These are phyloP conservation scores for Mythimna loreyi DNA, from an alignment of 2,888 invertebrate species.

Conservation along the genomic window DNA sequence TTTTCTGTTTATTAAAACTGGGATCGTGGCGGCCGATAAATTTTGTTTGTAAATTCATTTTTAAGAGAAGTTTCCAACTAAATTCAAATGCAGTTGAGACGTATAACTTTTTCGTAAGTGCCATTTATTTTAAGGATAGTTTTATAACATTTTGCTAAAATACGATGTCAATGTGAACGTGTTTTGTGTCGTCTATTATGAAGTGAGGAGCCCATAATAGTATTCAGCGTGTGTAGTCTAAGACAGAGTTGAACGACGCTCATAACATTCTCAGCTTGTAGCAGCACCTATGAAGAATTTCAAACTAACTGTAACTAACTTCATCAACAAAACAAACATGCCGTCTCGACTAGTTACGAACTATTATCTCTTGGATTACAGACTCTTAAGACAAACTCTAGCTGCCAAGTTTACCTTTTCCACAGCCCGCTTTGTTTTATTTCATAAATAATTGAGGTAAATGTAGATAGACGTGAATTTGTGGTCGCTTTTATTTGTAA, in stretches of 20 bases:
- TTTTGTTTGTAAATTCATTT: conserved; percentile 46
- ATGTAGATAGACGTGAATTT: conserved; percentile 34
- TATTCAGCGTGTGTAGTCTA: conserved; percentile 56
- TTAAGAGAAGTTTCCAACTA: conserved; percentile 15
- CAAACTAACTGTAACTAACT: conserved; percentile 79
- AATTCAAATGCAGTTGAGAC: conserved; percentile 21
- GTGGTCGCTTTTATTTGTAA: conserved; percentile 19
- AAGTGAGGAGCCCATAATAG: conserved; percentile 35
- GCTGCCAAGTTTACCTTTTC: conserved; percentile 71
- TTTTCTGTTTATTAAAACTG: conserved; percentile 42
- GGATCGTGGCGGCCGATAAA: conserved; percentile 34
- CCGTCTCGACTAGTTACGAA: conserved; percentile 80
- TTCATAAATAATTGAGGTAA: conserved; percentile 60
- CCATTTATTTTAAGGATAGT: conserved; percentile 17
- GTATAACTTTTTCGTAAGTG: conserved; percentile 12
- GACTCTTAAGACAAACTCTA: conserved; percentile 77
- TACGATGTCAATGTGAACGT: conserved; percentile 4
- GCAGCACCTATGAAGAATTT: conserved; percentile 77
- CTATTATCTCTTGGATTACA: conserved; percentile 85
- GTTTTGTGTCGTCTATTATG: conserved; percentile 30
- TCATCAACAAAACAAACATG: conserved; percentile 85
- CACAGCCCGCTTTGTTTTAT: conserved; percentile 65
- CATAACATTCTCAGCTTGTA: conserved; percentile 72
- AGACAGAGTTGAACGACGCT: conserved; percentile 59
- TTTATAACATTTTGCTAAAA: conserved; percentile 17